Conservation (phyloP, 2,113 vertebrate species). For the Cheirogaleus medius region DNA sequence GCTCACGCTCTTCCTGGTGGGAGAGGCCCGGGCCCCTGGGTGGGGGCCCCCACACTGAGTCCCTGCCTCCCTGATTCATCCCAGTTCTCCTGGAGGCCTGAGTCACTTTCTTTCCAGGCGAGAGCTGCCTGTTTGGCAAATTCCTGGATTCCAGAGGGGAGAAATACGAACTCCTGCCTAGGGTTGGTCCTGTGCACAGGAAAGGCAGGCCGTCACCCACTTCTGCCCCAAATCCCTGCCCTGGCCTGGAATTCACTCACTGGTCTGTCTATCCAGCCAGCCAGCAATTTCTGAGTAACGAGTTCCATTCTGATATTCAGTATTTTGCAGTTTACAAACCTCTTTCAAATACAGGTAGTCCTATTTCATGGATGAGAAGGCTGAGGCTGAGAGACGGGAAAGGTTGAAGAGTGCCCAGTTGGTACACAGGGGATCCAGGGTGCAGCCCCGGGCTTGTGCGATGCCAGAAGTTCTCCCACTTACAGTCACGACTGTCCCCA, state of each 20-base stretch:
- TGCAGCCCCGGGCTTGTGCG: rapidly evolving
- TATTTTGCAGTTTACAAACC: not conserved
- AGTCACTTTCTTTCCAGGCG: constrained; percentile 72
- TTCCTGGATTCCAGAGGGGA: constrained; percentile 38
- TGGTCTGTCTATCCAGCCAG: not conserved
- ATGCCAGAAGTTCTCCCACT: not conserved
- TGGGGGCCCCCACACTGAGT: constrained; percentile 12
- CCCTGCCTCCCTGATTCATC: constrained; percentile 72
- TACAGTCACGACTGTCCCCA: too few relatives aligned
- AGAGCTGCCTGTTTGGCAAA: constrained; percentile 52
- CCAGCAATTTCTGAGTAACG: not conserved
- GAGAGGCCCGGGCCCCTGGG: constrained; percentile 64
- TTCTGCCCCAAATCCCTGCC: constrained; percentile 50
- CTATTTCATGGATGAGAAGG: constrained; percentile 8
- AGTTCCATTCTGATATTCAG: not conserved
- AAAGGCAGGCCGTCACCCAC: not conserved
- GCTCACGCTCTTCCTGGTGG: constrained; percentile 47
- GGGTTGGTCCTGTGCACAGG: not conserved
- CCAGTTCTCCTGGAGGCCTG: constrained; percentile 51
- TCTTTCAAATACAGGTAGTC: not conserved
- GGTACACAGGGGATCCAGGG: not conserved
- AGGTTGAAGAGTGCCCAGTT: not conserved
- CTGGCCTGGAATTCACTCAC: constrained; percentile 33
- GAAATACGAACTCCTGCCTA: not conserved
- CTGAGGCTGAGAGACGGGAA: not conserved